Evolutionary conservation across 2,113 vertebrate species (phyloP).

Genomic region (Neomonachus schauinslandi): DNA sequence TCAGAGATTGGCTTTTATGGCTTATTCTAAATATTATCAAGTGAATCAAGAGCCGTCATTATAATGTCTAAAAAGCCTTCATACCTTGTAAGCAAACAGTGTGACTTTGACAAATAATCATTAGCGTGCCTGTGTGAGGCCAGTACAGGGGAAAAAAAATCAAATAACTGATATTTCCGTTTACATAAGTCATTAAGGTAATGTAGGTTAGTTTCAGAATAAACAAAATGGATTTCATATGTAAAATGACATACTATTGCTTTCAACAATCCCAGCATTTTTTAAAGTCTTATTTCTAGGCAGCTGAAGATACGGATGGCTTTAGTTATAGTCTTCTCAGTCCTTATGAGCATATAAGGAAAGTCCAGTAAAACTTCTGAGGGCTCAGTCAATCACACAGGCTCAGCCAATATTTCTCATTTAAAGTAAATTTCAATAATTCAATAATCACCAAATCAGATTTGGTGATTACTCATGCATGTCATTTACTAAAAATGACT

Average conservation of each 20-base stretch:
- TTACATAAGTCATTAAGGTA: slow-evolving; percentile 85
- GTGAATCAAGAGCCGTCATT: slow-evolving; percentile 89
- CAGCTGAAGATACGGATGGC: slow-evolving; percentile 39
- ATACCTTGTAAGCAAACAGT: slow-evolving; percentile 90
- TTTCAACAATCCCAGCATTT: slow-evolving; percentile 56
- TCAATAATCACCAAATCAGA: too few relatives aligned
- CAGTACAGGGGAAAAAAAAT: slow-evolving; percentile 73
- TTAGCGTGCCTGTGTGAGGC: slow-evolving; percentile 85
- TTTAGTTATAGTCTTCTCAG: not conserved
- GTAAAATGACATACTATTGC: slow-evolving; percentile 78
- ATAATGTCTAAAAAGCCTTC: slow-evolving; percentile 88
- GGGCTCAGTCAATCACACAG: not conserved
- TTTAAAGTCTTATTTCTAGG: slow-evolving; percentile 58
- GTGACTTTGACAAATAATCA: slow-evolving; percentile 90
- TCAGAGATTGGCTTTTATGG: slow-evolving; percentile 88
- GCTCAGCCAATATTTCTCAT: not conserved
- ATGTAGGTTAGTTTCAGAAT: slow-evolving; percentile 85
- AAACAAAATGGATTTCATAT: slow-evolving; percentile 80
- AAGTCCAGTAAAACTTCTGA: not conserved
- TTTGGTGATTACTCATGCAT: not conserved
- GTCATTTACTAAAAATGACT: not conserved
- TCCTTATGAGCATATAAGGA: not conserved
- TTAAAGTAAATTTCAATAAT: not conserved
- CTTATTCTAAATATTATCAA: slow-evolving; percentile 90
- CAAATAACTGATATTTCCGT: slow-evolving; percentile 84